Evolutionary conservation across 2,113 vertebrate species (phyloP).

Genomic region (Istiophorus platypterus): DNA sequence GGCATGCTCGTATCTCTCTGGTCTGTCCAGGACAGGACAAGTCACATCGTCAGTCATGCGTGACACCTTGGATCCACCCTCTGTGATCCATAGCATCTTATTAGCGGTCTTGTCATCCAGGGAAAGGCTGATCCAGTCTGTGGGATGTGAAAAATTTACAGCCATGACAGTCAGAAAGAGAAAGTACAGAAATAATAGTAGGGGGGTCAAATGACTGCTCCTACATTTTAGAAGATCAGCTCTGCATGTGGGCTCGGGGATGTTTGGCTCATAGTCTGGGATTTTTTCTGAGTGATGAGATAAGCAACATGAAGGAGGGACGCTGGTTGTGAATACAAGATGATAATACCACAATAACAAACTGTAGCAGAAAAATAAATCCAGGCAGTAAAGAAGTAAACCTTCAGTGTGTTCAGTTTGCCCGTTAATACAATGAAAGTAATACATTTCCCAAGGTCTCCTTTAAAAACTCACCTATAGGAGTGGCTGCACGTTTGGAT

Average conservation of each 20-base stretch:
- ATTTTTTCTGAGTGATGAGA: constrained; percentile 40
- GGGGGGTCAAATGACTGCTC: not conserved
- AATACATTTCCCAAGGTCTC: not conserved
- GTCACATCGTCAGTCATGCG: constrained; percentile 65
- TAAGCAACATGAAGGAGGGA: not conserved
- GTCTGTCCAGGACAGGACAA: constrained; percentile 72
- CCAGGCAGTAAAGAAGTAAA: not conserved
- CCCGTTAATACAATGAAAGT: not conserved
- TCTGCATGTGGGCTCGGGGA: constrained; percentile 71
- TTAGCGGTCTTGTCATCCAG: constrained; percentile 75
- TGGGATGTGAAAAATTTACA: not conserved
- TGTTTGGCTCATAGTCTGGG: constrained; percentile 68
- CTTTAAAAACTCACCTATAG: constrained; percentile 26
- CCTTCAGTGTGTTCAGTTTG: not conserved
- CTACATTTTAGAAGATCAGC: constrained; percentile 73
- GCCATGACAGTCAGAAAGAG: not conserved
- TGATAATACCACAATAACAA: not conserved
- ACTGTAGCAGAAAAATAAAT: not conserved
- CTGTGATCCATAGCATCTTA: constrained; percentile 70
- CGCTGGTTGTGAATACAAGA: not conserved
- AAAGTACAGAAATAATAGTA: not conserved
- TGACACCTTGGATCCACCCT: constrained; percentile 60
- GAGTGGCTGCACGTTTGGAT: constrained; percentile 4
- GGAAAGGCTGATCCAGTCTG: constrained; percentile 73
- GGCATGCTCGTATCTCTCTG: constrained; percentile 69